Evolutionary conservation across 2,888 invertebrate species (phyloP), one percentile per base, ranked within the genome.

Genomic region (Salpingus planirostris): DNA sequence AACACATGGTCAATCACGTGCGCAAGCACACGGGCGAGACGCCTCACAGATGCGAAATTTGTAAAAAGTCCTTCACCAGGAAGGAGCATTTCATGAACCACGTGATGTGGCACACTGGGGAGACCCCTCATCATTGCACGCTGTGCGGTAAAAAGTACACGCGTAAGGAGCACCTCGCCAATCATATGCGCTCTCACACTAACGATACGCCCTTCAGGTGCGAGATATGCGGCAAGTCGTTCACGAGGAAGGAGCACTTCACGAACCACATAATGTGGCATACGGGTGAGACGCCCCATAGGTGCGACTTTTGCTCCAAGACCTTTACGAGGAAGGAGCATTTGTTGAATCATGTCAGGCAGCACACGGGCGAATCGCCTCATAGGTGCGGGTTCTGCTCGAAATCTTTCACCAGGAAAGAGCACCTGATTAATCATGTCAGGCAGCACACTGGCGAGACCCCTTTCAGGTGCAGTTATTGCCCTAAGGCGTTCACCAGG

Each of bases 241-340:
- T 88, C 66, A 86, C 86, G 39, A 74, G 87, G 60, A 88, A 87
- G 70, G 88, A 88, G 69, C 87, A 88, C 67, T 86, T 85, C 70
- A 84, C 82, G 76, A 86, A 86, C 71, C 86, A 87, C 69, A 85
- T 87, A 64, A 73, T 87, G 75, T 86, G 86, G 86, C 86, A 87
- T 64, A 85, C 86, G 2, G 59, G 81, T 25, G 84, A 82, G 59
- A 81, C 82, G 1, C 82, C 82, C 11, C 82, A 82, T 59, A 75
- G 82, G 25, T 83, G 83, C 57, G 81, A 82, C 58, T 82, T 81
- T 64, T 83, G 83, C 59, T 80, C 81, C 12, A 82, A 83, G 62
- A 81, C 82, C 3, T 83, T 83, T 60, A 82, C 82, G 1, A 71
- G 82, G 44, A 82, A 83, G 58, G 82, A 83, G 60, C 82, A 83